Percentiles rank a stretch among this genome's conserved stretches.
Evolutionary conservation across 1,140 invertebrate species (phyloP).

Genomic region (Capitella teleta): DNA sequence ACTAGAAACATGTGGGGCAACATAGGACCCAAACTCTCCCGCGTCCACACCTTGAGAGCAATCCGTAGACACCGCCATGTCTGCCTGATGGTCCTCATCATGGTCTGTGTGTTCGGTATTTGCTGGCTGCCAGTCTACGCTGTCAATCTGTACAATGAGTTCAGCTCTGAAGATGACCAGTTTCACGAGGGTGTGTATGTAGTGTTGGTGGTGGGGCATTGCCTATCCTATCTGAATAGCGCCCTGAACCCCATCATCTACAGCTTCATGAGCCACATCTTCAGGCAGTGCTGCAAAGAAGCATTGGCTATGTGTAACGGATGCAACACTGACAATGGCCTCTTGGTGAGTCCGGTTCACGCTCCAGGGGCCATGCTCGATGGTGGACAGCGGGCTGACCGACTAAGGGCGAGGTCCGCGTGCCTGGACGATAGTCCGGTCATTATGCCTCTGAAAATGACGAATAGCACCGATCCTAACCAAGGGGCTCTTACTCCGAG

Average conservation of each 20-base stretch:
- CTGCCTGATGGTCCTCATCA: background rate
- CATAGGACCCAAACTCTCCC: background rate
- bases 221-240: slow-evolving; percentile 12
- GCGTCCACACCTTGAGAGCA: background rate
- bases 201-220: background rate
- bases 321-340: no score
- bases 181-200: background rate
- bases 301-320: background rate
- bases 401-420: no score
- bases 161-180: background rate
- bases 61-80: background rate
- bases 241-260: slow-evolving; percentile 19
- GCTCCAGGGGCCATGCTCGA: no score
- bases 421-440: no score
- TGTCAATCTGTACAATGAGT: background rate
- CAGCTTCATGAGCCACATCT: slow-evolving; percentile 13
- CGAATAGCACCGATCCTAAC: no score
- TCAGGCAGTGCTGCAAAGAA: background rate
- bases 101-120: background rate
- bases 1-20: slow-evolving; percentile 1
- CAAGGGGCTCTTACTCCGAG: no score
- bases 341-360: no score
- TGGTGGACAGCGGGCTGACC: no score
- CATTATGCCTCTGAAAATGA: no score
- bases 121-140: slow-evolving; percentile 3